A percentile compares a stretch with the other conserved stretches of the same genome.
Evolutionary conservation across 23 tunicate genomes (phyloP).

Genomic region (Halocynthia roretzi): DNA sequence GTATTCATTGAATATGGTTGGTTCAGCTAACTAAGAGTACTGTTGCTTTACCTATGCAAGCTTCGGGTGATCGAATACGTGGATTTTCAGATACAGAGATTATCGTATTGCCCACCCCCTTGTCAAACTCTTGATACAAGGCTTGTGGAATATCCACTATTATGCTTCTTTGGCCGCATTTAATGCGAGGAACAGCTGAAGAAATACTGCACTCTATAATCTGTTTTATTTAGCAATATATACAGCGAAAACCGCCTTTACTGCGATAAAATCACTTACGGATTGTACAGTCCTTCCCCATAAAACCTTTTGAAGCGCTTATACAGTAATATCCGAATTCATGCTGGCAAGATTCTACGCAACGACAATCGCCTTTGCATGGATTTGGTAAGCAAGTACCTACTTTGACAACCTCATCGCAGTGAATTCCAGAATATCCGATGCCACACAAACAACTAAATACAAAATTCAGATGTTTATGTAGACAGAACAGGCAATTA

Average conservation of each 20-base stretch:
- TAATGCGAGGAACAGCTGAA: conserved; percentile 17
- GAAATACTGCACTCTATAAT: not conserved
- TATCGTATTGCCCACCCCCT: conserved; percentile 4
- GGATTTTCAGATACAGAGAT: conserved; percentile 14
- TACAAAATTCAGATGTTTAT: no score
- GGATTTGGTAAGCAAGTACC: conserved; percentile 21
- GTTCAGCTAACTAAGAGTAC: not conserved
- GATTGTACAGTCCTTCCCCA: conserved; percentile 24
- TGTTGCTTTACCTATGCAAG: not conserved
- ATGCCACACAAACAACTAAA: conserved; percentile 2
- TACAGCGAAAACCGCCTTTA: not conserved
- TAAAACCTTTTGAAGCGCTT: conserved; percentile 13
- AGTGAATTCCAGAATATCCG: conserved; percentile 6
- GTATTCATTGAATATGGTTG: no score
- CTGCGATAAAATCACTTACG: not conserved
- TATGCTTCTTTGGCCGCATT: conserved; percentile 1
- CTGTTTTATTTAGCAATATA: not conserved
- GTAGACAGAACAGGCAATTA: no score
- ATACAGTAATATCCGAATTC: conserved; percentile 37
- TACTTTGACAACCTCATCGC: not conserved
- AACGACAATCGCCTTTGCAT: conserved; percentile 26
- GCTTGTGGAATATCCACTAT: not conserved
- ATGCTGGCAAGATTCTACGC: conserved; percentile 30
- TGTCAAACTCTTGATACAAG: conserved; percentile 23
- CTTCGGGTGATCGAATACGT: not conserved